A percentile compares a stretch with the other conserved stretches of the same genome.
phyloP scores from a whole-genome alignment of 2,797 vertebrate genomes.

The Platalea minor region DNA sequence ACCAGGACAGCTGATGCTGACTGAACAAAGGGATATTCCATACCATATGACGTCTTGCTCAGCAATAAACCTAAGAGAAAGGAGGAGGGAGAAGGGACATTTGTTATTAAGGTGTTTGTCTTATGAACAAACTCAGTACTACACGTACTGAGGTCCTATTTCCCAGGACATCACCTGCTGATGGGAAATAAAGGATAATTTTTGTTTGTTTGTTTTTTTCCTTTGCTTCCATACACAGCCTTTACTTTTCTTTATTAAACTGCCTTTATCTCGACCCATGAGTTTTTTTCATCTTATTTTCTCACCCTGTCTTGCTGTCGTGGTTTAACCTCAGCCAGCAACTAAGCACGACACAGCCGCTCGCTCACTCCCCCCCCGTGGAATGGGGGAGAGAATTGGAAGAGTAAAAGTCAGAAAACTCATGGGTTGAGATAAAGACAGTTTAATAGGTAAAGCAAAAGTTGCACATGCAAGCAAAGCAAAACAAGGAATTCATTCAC shows the following conservation, averaged over 20 bases:
- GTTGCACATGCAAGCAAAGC: too few species aligned
- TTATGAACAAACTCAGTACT: neutral
- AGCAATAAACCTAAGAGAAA: neutral
- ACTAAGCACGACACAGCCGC: too few species aligned
- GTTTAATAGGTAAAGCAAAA: too few species aligned
- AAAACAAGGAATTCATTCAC: too few species aligned
- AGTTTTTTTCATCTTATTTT: neutral
- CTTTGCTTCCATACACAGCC: fast-evolving
- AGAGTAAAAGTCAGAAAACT: too few species aligned
- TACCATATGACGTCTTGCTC: fast-evolving
- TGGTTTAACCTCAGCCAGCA: too few species aligned
- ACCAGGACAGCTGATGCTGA: neutral
- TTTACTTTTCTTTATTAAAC: neutral
- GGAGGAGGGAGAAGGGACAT: too few species aligned
- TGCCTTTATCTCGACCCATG: neutral
- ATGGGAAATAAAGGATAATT: neutral
- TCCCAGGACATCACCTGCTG: neutral
- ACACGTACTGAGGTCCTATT: neutral
- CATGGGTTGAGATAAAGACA: too few species aligned
- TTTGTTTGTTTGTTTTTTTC: neutral
- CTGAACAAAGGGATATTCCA: neutral
- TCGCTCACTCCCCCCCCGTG: too few species aligned
- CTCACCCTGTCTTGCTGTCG: neutral
- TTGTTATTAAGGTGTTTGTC: neutral
- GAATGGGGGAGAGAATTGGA: too few species aligned